Base-by-base conservation (phyloP, 2,888 invertebrate genomes). In the Lasiommata megera region DNA sequence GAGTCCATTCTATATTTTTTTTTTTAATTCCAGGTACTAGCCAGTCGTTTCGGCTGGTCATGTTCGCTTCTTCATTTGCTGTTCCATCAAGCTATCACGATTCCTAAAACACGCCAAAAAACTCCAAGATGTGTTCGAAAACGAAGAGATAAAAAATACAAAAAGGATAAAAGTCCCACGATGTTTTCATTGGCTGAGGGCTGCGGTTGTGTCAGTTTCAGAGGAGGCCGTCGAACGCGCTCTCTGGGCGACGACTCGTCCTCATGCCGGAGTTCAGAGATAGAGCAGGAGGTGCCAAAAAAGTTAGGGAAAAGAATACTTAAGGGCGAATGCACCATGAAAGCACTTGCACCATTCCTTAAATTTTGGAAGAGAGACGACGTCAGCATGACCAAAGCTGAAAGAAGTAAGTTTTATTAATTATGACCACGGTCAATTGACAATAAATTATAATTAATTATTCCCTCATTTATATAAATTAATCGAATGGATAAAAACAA, bases 351-450 rank as follows among this genome's bases (percentile, higher is more conserved):
- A 69, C 93, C 93, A 0, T 92, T 95, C 72, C 91, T 94, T 66
- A 92, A 92, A 69, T 93, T 94, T 72, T 94, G 94, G 92, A 92
- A 93, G 61, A 92, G 93, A 65, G 93, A 93, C 67, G 93, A 94
- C 66, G 93, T 94, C 80, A 94, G 94, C 84, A 95, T 95, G 94
- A 94, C 94, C 17, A 94, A 94, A 79, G 93, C 94, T 57, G 95
- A 95, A 84, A 92, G 94, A 90, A 94, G 95, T 95, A 82, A 94
- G 93, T 82, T 31, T 17, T n/a, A n/a, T 3, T 14, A 14, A 5
- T 12, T 23, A 23, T 23, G 2, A 23, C 5, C 5, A 23, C 23
- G 5, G 2, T 23, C 23, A 3, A 23, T 23, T 23, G n/a, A n/a
- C n/a, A n/a, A n/a, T n/a, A n/a, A n/a, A n/a, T n/a, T n/a, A n/a